Conservation (phyloP, 2,797 vertebrate species). For the Coluber constrictor region DNA sequence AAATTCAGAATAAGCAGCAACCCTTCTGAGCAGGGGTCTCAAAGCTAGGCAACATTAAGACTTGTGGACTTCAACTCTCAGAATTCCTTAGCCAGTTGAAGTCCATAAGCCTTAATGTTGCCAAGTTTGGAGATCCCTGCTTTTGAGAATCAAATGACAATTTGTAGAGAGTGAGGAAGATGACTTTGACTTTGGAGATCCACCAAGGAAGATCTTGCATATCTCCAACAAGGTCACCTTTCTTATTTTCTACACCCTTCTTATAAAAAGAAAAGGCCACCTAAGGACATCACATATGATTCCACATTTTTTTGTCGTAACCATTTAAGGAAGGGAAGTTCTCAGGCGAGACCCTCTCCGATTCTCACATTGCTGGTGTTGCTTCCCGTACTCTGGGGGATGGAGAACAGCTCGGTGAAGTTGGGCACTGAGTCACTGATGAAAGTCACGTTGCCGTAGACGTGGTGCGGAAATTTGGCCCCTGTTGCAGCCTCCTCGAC, state of each 20-base stretch:
- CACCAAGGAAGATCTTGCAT: neutral
- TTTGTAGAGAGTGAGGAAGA: neutral
- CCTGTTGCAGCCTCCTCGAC: constrained; percentile 71
- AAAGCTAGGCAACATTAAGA: too few relatives aligned
- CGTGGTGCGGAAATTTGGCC: constrained; percentile 86
- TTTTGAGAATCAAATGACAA: neutral
- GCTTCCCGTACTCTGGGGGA: constrained; percentile 72
- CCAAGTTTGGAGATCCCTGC: too few relatives aligned
- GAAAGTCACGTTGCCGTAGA: constrained; percentile 89
- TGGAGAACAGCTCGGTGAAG: constrained; percentile 93
- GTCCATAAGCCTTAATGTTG: neutral
- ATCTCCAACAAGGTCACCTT: neutral
- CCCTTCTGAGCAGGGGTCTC: neutral
- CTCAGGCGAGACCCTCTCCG: constrained; percentile 40
- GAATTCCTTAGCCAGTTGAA: neutral
- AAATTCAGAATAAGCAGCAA: neutral
- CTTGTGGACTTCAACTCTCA: neutral
- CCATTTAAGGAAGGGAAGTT: neutral
- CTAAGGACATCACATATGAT: neutral
- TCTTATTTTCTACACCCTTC: neutral
- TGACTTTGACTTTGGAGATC: neutral
- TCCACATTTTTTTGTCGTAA: neutral
- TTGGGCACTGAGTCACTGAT: constrained; percentile 90
- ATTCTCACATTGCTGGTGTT: constrained; percentile 57
- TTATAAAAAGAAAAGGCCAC: neutral